phyloP scores from a whole-genome alignment of 2,888 invertebrate species.

The Aporophyla nigra region DNA sequence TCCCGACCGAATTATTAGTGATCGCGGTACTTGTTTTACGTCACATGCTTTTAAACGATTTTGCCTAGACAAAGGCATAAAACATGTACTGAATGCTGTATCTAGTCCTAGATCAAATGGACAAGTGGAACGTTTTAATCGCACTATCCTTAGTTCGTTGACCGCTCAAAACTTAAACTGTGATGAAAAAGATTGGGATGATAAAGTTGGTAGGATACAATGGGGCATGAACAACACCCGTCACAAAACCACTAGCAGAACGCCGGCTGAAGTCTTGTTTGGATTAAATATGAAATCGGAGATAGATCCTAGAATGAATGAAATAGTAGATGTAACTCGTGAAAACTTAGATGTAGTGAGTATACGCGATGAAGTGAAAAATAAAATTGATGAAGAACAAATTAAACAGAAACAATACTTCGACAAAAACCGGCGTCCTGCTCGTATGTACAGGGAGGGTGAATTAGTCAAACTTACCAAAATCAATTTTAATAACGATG shows the following conservation, averaged over 20 bases:
- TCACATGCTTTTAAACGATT: not conserved
- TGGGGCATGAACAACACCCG: too few relatives aligned
- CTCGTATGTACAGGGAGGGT: too few relatives aligned
- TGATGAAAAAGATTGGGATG: not conserved
- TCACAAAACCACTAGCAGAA: not conserved
- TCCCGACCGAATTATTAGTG: not conserved
- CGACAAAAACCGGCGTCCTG: too few relatives aligned
- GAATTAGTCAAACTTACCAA: too few relatives aligned
- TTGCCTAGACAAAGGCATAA: not conserved
- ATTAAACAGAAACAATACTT: too few relatives aligned
- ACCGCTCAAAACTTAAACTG: not conserved
- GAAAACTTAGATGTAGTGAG: too few relatives aligned
- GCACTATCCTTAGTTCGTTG: not conserved
- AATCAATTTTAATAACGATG: too few relatives aligned
- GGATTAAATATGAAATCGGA: not conserved
- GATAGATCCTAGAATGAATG: not conserved
- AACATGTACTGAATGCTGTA: not conserved
- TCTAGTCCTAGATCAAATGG: slow-evolving; percentile 3
- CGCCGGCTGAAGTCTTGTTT: slow-evolving; percentile 1
- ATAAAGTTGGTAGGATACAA: not conserved
- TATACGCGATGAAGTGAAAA: too few relatives aligned
- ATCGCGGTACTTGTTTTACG: not conserved
- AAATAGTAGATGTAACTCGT: too few relatives aligned
- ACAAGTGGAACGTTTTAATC: not conserved
- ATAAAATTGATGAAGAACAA: too few relatives aligned